Conservation (phyloP, 2,888 invertebrate genomes). For the Nomada hirtipes region DNA sequence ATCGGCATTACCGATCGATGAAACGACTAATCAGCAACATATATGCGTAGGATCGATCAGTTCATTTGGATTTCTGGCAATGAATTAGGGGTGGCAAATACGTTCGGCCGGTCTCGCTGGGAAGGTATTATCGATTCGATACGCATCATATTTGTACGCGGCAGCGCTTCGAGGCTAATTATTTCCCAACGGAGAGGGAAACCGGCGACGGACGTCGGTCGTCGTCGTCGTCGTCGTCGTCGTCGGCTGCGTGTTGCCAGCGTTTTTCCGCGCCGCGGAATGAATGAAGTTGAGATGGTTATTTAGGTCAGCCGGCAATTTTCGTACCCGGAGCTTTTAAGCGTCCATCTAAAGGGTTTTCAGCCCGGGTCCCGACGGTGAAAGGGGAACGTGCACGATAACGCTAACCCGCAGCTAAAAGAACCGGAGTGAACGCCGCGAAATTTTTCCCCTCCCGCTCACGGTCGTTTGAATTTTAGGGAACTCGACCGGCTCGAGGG, state of each 20-base stretch:
- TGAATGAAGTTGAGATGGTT: conserved; percentile 62
- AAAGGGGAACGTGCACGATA: conserved; percentile 31
- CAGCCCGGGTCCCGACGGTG: conserved; percentile 11
- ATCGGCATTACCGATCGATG: too few species aligned
- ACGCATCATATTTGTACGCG: conserved; percentile 63
- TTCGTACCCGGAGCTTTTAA: conserved; percentile 65
- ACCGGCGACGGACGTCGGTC: not conserved
- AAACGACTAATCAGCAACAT: too few species aligned
- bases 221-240: conserved; percentile 11
- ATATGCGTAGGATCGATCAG: not conserved
- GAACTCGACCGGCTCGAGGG: not conserved
- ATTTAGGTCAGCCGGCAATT: conserved; percentile 69
- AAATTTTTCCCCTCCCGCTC: not conserved
- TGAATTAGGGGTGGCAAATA: conserved; percentile 45
- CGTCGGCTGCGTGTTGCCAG: conserved; percentile 34
- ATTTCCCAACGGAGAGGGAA: conserved; percentile 42
- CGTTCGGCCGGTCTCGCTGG: conserved; percentile 34
- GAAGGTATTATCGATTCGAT: conserved; percentile 65
- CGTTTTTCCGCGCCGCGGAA: conserved; percentile 43
- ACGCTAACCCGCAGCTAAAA: conserved; percentile 44
- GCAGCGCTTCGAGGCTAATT: conserved; percentile 55
- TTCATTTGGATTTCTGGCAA: not conserved
- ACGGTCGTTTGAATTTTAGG: conserved; percentile 2
- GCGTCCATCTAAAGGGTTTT: conserved; percentile 55
- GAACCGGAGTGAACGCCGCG: conserved; percentile 1